A percentile compares a stretch with the other conserved stretches of the same genome.
Evolutionary conservation across 1,140 invertebrate genomes (phyloP).

Genomic region (Linepithema humile): DNA sequence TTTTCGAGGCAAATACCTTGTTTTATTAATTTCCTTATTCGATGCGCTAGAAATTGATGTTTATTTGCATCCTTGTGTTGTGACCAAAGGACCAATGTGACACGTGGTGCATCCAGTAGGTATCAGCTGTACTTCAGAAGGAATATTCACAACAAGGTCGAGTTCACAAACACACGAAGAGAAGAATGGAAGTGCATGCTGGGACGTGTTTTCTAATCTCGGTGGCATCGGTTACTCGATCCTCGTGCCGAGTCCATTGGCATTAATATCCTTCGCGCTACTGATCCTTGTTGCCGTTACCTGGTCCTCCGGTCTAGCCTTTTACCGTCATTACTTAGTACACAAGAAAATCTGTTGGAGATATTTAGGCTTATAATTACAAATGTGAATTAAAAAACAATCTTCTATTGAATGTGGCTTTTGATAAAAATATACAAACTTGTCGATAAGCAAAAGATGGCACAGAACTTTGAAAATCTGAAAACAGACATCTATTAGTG

Average conservation of each 20-base stretch:
- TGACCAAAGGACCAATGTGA: constrained; percentile 68
- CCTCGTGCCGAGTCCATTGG: constrained; percentile 64
- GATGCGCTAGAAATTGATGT: constrained; percentile 19
- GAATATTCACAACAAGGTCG: no score
- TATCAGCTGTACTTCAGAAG: constrained; percentile 43
- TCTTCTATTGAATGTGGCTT: no score
- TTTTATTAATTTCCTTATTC: background rate
- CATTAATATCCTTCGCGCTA: constrained; percentile 70
- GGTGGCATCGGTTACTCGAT: constrained; percentile 61
- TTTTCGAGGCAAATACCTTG: background rate
- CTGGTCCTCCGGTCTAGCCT: constrained; percentile 62
- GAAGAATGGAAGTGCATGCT: constrained; percentile 41
- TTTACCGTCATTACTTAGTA: constrained; percentile 63
- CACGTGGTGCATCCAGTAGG: constrained; percentile 70
- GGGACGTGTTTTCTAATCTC: constrained; percentile 59
- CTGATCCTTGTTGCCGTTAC: constrained; percentile 70
- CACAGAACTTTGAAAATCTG: background rate
- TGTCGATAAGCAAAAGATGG: background rate
- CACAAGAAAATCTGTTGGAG: constrained; percentile 30
- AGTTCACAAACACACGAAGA: background rate
- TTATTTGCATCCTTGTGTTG: constrained; percentile 44
- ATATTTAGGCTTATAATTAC: constrained; percentile 24
- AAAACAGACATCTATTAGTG: background rate
- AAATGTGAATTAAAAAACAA: background rate
- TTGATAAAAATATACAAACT: background rate